phyloP scores from a whole-genome alignment of 2,113 vertebrate genomes.

The Malurus alboscapulatus region DNA sequence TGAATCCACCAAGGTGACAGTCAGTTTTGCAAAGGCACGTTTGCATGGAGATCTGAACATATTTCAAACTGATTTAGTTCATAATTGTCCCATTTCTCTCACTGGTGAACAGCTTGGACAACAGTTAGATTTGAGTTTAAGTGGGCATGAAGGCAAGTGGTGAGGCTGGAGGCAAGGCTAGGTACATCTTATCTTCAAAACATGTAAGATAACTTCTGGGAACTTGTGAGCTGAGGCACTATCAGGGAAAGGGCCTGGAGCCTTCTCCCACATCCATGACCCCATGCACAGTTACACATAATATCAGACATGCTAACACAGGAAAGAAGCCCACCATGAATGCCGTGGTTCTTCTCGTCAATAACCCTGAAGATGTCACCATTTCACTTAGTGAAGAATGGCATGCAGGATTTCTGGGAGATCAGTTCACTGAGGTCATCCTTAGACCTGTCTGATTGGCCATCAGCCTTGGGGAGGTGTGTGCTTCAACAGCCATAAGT shows the following conservation, averaged over 20 bases:
- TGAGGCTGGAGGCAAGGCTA: not conserved
- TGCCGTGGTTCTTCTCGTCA: not conserved
- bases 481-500: not conserved
- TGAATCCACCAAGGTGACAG: conserved; percentile 32
- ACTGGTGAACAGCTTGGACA: not conserved
- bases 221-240: not conserved
- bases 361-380: not conserved
- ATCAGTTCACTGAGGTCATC: not conserved
- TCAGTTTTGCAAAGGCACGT: not conserved
- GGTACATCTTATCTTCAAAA: not conserved
- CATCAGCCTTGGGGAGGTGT: not conserved
- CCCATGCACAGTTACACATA: not conserved
- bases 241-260: not conserved
- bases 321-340: not conserved
- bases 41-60: not conserved
- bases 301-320: not conserved
- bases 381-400: not conserved
- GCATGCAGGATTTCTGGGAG: not conserved
- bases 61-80: conserved; percentile 31
- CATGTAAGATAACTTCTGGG: not conserved
- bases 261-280: not conserved
- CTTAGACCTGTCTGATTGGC: not conserved
- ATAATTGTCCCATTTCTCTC: not conserved
- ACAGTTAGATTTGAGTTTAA: not conserved
- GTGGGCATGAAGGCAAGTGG: not conserved